phyloP scores from a whole-genome alignment of 2,888 invertebrate genomes.

The Thyatira batis region DNA sequence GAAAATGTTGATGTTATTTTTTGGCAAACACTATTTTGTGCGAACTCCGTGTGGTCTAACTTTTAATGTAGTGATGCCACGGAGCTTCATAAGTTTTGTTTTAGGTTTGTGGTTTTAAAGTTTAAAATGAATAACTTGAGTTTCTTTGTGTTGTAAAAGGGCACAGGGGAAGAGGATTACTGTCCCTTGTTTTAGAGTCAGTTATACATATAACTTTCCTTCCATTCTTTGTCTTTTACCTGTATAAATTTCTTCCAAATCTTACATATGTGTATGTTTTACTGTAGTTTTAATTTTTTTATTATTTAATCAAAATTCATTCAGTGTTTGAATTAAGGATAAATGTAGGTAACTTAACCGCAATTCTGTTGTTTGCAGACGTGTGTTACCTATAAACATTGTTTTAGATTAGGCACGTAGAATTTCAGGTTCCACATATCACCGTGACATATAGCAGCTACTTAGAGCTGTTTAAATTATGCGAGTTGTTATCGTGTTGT shows the following conservation, averaged over 20 bases:
- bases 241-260: no score
- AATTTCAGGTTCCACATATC: conserved; percentile 1
- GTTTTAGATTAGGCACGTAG: conserved; percentile 31
- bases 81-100: background rate
- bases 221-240: no score
- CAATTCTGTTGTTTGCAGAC: conserved; percentile 27
- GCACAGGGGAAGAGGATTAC: no score
- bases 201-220: no score
- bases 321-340: conserved; percentile 25
- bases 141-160: background rate
- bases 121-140: background rate
- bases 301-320: conserved; percentile 15
- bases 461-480: background rate
- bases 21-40: conserved; percentile 1
- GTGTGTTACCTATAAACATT: conserved; percentile 18
- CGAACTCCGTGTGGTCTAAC: background rate
- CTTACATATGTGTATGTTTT: no score
- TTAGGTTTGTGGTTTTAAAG: background rate
- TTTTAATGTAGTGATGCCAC: background rate
- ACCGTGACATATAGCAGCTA: background rate
- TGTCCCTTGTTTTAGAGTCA: no score
- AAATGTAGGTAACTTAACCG: conserved; percentile 22
- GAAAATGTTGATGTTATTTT: background rate
- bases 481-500: background rate
- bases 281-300: conserved; percentile 17